Evolutionary conservation across 2,888 invertebrate genomes (phyloP).

Genomic region (Tyria jacobaeae): DNA sequence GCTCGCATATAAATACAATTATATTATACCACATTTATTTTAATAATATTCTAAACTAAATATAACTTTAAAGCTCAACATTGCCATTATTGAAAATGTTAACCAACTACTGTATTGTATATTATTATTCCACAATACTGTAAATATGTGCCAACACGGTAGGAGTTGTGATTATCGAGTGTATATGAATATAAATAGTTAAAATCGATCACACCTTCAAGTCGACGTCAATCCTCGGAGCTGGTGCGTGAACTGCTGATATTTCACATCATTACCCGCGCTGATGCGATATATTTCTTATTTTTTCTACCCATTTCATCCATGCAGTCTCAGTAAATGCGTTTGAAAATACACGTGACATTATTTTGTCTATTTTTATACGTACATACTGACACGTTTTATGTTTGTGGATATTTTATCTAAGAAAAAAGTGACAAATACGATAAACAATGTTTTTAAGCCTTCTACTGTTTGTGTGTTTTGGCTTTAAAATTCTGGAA

Average conservation of each 20-base stretch:
- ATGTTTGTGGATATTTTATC: neutral
- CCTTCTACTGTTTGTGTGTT: no score
- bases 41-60: no score
- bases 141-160: no score
- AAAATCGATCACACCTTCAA: constrained; percentile 23
- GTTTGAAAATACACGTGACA: constrained; percentile 9
- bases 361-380: neutral
- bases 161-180: no score
- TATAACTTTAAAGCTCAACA: no score
- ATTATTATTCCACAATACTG: no score
- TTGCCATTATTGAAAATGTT: no score
- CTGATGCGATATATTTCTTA: constrained; percentile 34
- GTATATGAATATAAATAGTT: constrained; percentile 2
- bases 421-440: neutral
- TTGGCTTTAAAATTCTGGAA: neutral
- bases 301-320: constrained; percentile 42
- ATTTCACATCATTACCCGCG: constrained; percentile 64
- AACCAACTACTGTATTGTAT: no score
- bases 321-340: neutral
- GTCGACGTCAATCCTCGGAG: constrained; percentile 32
- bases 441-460: neutral
- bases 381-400: neutral
- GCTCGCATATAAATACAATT: no score
- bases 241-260: constrained; percentile 66
- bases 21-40: no score